A percentile compares a stretch with the other conserved stretches of the same genome.
Evolutionary conservation across 2,888 invertebrate species (phyloP).

Genomic region (Fragum sueziense): DNA sequence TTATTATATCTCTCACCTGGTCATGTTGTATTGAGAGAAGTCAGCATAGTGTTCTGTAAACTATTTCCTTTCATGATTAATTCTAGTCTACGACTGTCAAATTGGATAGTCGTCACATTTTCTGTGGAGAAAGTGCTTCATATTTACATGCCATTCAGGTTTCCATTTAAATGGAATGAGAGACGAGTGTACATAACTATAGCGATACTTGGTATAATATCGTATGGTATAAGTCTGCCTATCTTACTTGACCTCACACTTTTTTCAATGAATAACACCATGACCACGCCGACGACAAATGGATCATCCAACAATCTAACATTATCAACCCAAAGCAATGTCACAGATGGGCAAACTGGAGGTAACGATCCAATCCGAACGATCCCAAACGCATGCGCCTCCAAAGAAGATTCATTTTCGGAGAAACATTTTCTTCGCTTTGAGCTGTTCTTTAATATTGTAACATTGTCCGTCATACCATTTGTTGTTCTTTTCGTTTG

Average conservation of each 20-base stretch:
- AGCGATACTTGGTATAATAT: not conserved
- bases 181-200: not conserved
- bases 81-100: not conserved
- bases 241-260: not conserved
- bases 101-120: not conserved
- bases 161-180: not conserved
- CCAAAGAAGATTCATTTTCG: not conserved
- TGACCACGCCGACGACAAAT: not conserved
- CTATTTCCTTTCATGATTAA: not conserved
- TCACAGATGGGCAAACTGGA: not conserved
- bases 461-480: not conserved
- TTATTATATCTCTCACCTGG: not conserved
- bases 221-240: not conserved
- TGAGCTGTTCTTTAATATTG: not conserved
- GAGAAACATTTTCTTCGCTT: not conserved
- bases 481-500: not conserved
- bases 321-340: not conserved
- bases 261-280: not conserved
- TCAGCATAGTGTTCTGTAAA: not conserved
- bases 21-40: not conserved
- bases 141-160: not conserved
- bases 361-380: not conserved
- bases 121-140: not conserved
- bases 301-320: not conserved
- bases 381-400: not conserved